Evolutionary conservation across 2,888 invertebrate species (phyloP).

Genomic region (Caenorhabditis japonica): DNA sequence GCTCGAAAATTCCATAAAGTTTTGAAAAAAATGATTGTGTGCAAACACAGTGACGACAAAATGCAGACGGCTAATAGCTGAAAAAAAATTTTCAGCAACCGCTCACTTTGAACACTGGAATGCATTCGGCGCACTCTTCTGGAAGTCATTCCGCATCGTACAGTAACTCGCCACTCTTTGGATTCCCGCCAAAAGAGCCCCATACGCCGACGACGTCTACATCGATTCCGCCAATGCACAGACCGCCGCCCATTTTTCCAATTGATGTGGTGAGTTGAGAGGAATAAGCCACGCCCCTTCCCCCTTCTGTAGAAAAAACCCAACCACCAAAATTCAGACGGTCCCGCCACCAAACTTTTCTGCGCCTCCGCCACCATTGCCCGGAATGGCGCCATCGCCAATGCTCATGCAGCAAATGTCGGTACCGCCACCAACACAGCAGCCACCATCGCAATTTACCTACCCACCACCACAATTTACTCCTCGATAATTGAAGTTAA

Average conservation of each 20-base stretch:
- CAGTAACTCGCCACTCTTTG: constrained; percentile 15
- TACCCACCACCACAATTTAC: constrained; percentile 33
- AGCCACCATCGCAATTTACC: neutral
- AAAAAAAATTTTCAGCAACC: constrained; percentile 32
- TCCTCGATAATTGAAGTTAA: constrained; percentile 7
- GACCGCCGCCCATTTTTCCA: constrained; percentile 16
- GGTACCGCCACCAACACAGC: constrained; percentile 8
- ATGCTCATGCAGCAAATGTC: constrained; percentile 16
- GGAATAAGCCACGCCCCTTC: no score
- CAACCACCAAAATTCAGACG: constrained; percentile 34
- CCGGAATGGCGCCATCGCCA: constrained; percentile 5
- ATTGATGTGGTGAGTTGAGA: constrained; percentile 31
- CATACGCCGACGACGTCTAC: neutral
- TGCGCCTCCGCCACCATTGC: constrained; percentile 16
- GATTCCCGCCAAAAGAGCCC: constrained; percentile 14
- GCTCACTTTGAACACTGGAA: constrained; percentile 20
- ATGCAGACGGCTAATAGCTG: no score
- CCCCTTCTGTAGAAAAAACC: no score
- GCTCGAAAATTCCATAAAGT: no score
- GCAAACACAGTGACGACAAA: no score
- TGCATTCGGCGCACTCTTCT: constrained; percentile 5
- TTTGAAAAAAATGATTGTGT: no score
- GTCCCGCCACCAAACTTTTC: constrained; percentile 43
- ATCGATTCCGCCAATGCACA: neutral
- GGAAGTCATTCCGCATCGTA: constrained; percentile 14